phyloP scores from a whole-genome alignment of 23 tunicate species.

The Clavelina lepadiformis region DNA sequence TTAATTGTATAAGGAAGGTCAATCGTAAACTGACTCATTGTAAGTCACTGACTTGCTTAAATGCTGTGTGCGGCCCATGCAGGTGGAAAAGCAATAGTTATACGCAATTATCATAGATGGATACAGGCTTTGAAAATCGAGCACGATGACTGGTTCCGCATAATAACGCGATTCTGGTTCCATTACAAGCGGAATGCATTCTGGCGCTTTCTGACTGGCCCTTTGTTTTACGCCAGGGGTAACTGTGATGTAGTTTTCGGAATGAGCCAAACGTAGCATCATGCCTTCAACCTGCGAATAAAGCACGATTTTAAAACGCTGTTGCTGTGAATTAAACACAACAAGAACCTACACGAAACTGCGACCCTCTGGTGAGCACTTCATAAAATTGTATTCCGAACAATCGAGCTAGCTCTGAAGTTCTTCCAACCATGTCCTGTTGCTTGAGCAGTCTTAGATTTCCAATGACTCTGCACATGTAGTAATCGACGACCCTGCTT shows the following conservation, averaged over 20 bases:
- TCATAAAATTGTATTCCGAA: slow-evolving; percentile 92
- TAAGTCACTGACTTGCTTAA: slow-evolving; percentile 42
- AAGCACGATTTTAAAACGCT: no score
- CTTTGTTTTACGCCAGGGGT: slow-evolving; percentile 70
- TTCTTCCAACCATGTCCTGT: slow-evolving; percentile 58
- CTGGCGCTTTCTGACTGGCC: slow-evolving; percentile 76
- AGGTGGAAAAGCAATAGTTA: slow-evolving; percentile 86
- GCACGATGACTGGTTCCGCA: slow-evolving; percentile 69
- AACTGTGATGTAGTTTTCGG: slow-evolving; percentile 63
- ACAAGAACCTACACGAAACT: slow-evolving; percentile 56
- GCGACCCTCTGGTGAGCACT: slow-evolving; percentile 81
- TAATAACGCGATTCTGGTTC: slow-evolving; percentile 88
- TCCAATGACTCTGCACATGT: slow-evolving; percentile 52
- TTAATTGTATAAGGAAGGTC: no score
- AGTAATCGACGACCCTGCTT: slow-evolving; percentile 61
- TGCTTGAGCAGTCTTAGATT: slow-evolving; percentile 52
- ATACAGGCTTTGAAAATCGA: slow-evolving; percentile 92
- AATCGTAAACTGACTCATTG: no score
- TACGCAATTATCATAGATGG: slow-evolving; percentile 90
- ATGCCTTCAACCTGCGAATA: slow-evolving; percentile 87
- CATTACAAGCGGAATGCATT: slow-evolving; percentile 74
- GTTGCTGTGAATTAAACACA: no score
- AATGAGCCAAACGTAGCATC: slow-evolving; percentile 65
- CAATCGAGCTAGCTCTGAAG: slow-evolving; percentile 75
- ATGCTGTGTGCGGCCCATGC: slow-evolving; percentile 73